Conservation (phyloP, 2,797 vertebrate genomes). For the Fratercula arctica region DNA sequence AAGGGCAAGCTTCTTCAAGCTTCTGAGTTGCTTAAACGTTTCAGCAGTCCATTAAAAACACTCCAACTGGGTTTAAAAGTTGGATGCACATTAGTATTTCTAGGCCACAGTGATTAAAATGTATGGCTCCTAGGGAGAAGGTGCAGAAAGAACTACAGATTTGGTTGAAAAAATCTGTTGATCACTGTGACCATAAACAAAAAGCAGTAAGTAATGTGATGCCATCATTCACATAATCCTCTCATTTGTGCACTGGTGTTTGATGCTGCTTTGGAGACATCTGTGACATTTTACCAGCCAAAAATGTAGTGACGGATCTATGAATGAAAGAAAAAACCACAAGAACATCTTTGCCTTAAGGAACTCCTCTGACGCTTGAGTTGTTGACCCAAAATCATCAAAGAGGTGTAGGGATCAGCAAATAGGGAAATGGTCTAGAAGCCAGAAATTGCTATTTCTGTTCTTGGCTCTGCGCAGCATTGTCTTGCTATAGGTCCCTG, state of each 20-base stretch:
- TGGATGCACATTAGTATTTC: not conserved
- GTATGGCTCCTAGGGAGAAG: not conserved
- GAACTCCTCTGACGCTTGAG: not conserved
- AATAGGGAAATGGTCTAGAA: not conserved
- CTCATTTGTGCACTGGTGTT: not conserved
- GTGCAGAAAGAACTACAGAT: not conserved
- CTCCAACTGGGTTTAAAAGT: not conserved
- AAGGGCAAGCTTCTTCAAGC: not conserved
- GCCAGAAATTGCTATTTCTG: not conserved
- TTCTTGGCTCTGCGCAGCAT: not conserved
- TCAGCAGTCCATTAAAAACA: not conserved
- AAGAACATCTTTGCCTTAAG: not conserved
- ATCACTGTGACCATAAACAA: not conserved
- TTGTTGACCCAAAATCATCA: not conserved
- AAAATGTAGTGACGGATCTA: not conserved
- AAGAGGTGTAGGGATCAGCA: not conserved
- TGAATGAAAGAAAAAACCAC: not conserved
- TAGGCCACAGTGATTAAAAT: not conserved
- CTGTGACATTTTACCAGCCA: not conserved
- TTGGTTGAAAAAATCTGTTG: not conserved
- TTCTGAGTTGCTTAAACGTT: not conserved
- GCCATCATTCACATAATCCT: not conserved
- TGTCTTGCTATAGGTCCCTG: not conserved
- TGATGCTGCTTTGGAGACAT: not conserved
- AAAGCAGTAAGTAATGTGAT: not conserved